These are phyloP conservation scores for Beaufortia kweichowensis DNA, from an alignment of 2,113 vertebrate species.

Conservation along the genomic window DNA sequence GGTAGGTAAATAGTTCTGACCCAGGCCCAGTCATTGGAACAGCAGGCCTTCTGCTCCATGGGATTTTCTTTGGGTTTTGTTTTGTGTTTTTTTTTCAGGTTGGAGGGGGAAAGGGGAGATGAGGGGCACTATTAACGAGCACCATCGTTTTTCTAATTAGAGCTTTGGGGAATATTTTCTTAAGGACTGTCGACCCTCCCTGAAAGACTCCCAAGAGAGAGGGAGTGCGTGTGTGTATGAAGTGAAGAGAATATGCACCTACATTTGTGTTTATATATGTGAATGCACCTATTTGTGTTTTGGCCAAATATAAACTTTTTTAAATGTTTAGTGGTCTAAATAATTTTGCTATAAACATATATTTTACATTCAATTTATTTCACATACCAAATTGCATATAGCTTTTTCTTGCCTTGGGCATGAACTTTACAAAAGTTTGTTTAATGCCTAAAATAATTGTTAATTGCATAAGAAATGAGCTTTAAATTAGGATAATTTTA, in stretches of 20 bases:
- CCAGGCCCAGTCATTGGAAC: constrained; percentile 69
- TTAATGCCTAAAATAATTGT: no score
- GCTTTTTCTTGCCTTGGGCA: constrained; percentile 38
- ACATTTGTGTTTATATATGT: no score
- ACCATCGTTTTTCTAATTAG: constrained; percentile 83
- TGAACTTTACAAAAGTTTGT: not conserved
- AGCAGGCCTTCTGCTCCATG: constrained; percentile 69
- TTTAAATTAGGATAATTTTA: no score
- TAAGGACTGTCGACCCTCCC: constrained; percentile 73
- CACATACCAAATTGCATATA: not conserved
- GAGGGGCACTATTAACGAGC: constrained; percentile 75
- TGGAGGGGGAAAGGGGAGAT: constrained; percentile 41
- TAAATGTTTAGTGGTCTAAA: no score
- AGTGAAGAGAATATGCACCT: constrained; percentile 10
- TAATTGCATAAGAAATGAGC: no score
- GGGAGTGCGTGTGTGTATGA: constrained; percentile 39
- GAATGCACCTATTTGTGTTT: constrained; percentile 9
- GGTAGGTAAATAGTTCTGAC: constrained; percentile 80
- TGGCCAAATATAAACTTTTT: no score
- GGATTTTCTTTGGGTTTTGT: constrained; percentile 70
- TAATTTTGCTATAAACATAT: no score
- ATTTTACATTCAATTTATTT: no score
- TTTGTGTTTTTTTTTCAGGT: constrained; percentile 43
- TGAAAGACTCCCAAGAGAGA: constrained; percentile 64
- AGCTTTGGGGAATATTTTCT: constrained; percentile 80